Evolutionary conservation across 1,140 invertebrate species (phyloP), one percentile per base, ranked within the genome.

Genomic region (Hesperophylax magnus): DNA sequence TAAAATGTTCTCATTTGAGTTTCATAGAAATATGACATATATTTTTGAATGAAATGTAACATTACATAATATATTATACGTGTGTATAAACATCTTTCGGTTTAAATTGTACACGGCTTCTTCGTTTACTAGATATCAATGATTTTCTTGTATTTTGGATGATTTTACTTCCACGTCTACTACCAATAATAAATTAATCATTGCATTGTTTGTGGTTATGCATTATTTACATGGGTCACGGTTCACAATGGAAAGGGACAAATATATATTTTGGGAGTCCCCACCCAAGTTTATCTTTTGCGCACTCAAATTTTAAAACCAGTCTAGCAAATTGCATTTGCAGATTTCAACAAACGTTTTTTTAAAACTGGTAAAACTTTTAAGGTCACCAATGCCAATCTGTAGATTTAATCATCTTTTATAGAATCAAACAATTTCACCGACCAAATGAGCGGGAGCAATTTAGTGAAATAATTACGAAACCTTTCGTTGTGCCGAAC

Each of bases 381-480:
- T 39, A 9, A 39, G 34, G 34, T 8, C 34, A 39, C 34, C 34
- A 39, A 39, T 39, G 9, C 8, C 8, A 8, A 22, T 61, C n/a
- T 4, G 18, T 61, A 22, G 18, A 18, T 61, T 22, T 61, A 61
- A 18, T 47, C 2, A 24, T 69, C 18, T 11, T 69, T 69, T 69
- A 69, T 69, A 39, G 39, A 69, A 69, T 72, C 53, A 22, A 63
- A 65, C 58, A 39, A 65, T 77, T 77, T 77, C 75, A 63, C 22
- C 65, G 75, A 77, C 75, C 75, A 78, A 78, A 78, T n/a, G 77
- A 67, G 63, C 27, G 77, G 77, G 77, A 78, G 77, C 77, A 78
- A 78, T 71, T 65, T 71, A 78, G 77, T 77, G 2, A 22, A 63
- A 27, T 72, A 72, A 72, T 72, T 54, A 54, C 8, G 11, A 47